Conservation (phyloP, 2,113 vertebrate genomes). For the Orcinus orca region DNA sequence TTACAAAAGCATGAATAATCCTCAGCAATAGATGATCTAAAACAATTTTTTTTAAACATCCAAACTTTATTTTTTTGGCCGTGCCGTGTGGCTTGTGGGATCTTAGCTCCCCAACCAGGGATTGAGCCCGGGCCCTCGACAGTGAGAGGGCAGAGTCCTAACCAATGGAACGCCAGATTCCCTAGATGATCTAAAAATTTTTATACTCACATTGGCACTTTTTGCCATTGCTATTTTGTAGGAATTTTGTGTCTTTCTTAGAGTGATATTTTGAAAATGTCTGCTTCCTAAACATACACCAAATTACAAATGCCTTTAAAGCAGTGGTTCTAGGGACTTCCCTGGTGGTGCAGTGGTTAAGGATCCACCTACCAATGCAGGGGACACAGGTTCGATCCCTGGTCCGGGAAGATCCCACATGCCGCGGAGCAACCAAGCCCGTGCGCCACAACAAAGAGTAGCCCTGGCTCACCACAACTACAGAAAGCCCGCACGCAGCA, state of each 20-base stretch:
- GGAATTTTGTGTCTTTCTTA: slow-evolving; percentile 12
- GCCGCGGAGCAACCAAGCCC: too few species aligned
- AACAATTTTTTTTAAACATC: not conserved
- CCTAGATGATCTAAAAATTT: not conserved
- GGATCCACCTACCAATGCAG: too few species aligned
- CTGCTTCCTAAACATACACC: not conserved
- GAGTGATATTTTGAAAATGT: not conserved
- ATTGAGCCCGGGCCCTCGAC: not conserved
- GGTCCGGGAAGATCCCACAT: too few species aligned
- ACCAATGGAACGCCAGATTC: not conserved
- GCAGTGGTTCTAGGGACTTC: not conserved
- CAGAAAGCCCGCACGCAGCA: too few species aligned
- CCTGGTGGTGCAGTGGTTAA: too few species aligned
- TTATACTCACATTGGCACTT: not conserved
- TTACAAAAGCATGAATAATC: not conserved
- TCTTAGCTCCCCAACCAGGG: not conserved
- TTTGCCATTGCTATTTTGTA: slow-evolving; percentile 8
- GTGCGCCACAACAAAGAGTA: too few species aligned
- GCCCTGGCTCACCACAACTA: too few species aligned
- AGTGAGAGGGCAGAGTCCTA: not conserved
- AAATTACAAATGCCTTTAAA: not conserved
- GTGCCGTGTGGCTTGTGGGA: rapidly evolving
- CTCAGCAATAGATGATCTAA: not conserved
- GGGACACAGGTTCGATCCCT: too few species aligned
- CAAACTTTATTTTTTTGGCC: not conserved